These are phyloP conservation scores for Fopius arisanus DNA, from an alignment of 1,140 invertebrate species.

Conservation along the genomic window DNA sequence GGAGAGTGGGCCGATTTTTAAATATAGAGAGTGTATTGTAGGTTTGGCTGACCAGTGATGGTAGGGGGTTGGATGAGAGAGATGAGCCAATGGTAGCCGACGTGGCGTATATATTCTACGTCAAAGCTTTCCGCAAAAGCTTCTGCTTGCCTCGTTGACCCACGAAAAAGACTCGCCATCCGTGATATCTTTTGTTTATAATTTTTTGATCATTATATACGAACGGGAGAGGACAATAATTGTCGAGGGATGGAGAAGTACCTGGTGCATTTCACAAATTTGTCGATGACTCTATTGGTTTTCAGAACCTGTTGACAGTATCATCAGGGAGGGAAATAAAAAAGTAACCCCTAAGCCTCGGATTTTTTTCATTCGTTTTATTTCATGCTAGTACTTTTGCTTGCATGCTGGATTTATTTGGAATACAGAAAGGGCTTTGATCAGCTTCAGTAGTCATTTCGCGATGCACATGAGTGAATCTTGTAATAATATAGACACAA, in stretches of 20 bases:
- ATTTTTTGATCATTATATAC: constrained; percentile 64
- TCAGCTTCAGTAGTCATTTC: neutral
- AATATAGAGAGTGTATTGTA: constrained; percentile 58
- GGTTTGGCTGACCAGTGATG: constrained; percentile 54
- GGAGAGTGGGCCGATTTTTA: constrained; percentile 65
- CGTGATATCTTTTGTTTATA: constrained; percentile 67
- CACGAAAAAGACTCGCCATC: constrained; percentile 65
- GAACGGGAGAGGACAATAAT: constrained; percentile 56
- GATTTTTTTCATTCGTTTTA: neutral
- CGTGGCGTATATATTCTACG: constrained; percentile 35
- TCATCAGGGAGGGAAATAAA: neutral
- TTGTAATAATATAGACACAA: neutral
- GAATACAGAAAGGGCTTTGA: neutral
- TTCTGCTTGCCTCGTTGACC: constrained; percentile 62
- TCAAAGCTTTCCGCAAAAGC: constrained; percentile 61
- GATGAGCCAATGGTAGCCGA: constrained; percentile 14
- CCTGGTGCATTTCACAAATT: constrained; percentile 45
- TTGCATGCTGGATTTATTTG: neutral
- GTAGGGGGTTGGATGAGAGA: constrained; percentile 38
- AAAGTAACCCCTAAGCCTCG: neutral
- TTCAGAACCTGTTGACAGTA: neutral
- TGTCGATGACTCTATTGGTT: neutral
- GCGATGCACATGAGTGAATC: neutral
- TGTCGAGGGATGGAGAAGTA: constrained; percentile 43
- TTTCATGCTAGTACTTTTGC: neutral